Evolutionary conservation across 2,113 vertebrate genomes (phyloP), one percentile per base, ranked within the genome.

Genomic region (Pachycephala philippinensis): DNA sequence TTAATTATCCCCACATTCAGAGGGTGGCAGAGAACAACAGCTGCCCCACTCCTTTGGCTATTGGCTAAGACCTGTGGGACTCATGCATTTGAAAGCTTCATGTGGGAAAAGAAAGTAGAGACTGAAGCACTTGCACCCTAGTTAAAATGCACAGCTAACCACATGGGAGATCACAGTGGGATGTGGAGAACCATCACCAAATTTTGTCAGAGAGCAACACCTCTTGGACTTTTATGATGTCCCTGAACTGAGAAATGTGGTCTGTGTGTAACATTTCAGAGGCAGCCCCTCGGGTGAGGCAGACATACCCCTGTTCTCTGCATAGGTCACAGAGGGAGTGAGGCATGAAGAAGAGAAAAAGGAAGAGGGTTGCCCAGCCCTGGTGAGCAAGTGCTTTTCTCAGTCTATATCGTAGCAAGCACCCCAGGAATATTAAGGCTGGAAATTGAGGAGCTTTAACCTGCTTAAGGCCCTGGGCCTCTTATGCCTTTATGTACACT

Each of bases 51-150:
- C 30, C 50, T 91, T 44, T 52, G 19, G 84, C 45, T 15, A 1
- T 28, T 64, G 56, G 1, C 71, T 57, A 74, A 47, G 37, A 42
- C 17, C 45, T 57, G 11, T 19, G 57, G 70, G 52, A 54, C 23
- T 10, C 28, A 14, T 3, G 5, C 11, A 15, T 60, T 75, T 82
- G 31, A 39, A 81, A 91, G 19, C 20, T 72, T 74, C 20, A 21
- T 3, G 33, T 53, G 37, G 63, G 30, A 70, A 70, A 81, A 70
- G 28, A 28, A 84, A 71, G 50, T 6, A 40, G 26, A 65, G 45
- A 12, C 40, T 0, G 0, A 54, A 75, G n/a, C 24, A 15, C 15
- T 39, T 49, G 49, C 8, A 53, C 4, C 12, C 10, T 6, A 6
- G 35, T 68, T 22, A 59, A 92, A 84, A 57, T 1, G 6, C 31